phyloP scores from a whole-genome alignment of 1,140 invertebrate genomes.

The Bombus pascuorum region DNA sequence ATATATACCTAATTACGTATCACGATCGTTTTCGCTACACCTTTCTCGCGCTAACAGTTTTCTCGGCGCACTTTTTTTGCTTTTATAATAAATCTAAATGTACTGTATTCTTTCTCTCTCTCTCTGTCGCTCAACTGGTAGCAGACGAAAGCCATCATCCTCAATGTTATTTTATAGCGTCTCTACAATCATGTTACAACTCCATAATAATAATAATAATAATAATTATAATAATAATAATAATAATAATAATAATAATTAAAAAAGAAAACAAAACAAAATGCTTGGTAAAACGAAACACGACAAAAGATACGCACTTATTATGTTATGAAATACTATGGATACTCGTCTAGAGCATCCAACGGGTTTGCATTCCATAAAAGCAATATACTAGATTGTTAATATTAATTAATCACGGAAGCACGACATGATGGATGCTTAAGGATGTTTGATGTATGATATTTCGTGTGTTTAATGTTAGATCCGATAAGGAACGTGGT shows the following conservation, averaged over 20 bases:
- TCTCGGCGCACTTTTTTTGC: slow-evolving; percentile 1
- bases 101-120: neutral
- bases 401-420: slow-evolving; percentile 43
- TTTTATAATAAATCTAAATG: slow-evolving; percentile 20
- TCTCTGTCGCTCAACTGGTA: neutral
- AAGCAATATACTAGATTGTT: slow-evolving; percentile 45
- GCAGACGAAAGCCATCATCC: neutral
- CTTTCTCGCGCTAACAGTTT: slow-evolving; percentile 32
- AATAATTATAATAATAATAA: neutral
- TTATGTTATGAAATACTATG: slow-evolving; percentile 13
- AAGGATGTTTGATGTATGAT: neutral
- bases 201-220: slow-evolving; percentile 21
- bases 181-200: slow-evolving; percentile 37
- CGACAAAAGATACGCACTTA: slow-evolving; percentile 32
- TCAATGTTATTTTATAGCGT: slow-evolving; percentile 9
- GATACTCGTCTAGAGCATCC: neutral
- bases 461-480: neutral
- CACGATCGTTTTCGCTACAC: neutral
- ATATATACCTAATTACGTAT: slow-evolving; percentile 18
- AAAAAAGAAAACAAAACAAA: slow-evolving; percentile 34
- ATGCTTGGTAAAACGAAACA: slow-evolving; percentile 38
- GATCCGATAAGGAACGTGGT: neutral
- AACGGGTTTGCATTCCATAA: slow-evolving; percentile 17
- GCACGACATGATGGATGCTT: slow-evolving; percentile 9
- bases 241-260: slow-evolving; percentile 8